Evolutionary conservation across 2,797 vertebrate species (phyloP), one percentile per base, ranked within the genome.

Genomic region (Bryconaethiops microstoma): DNA sequence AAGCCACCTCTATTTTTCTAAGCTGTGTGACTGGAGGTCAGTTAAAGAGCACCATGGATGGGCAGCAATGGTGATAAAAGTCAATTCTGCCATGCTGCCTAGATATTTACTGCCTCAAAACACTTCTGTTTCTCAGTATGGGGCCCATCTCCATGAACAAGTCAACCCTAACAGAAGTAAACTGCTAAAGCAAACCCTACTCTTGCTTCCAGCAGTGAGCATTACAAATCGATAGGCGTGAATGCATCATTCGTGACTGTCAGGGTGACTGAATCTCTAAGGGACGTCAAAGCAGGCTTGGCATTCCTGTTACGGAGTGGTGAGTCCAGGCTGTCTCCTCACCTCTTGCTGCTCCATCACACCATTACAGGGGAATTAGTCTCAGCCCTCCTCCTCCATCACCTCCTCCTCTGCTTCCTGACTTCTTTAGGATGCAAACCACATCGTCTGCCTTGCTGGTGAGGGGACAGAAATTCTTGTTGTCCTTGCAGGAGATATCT

Each of bases 311-410:
- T 84, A 85, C 17, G 1, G 45, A 63, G 82, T 70, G 82, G 64
- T 64, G 72, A 29, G 79, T 70, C 73, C 35, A 68, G 10, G 74
- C 63, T 42, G 42, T 65, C 76, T 64, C 25, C 71, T 12, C 70
- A 50, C 75, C 63, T 60, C 74, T 77, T 57, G 7, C 60, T 77
- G 57, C 23, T 59, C 45, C 73, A 86, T 89, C 81, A 84, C 82
- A 63, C 85, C 73, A 40, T 87, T 89, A 88, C 84, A 83, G 87
- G 71, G 84, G 60, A 83, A 74, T 90, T 89, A 87, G 89, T 90
- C 86, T 88, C 76, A 86, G 87, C 81, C 77, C 55, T 1, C 19
- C 17, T 67, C 39, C 35, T 39, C 63, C 63, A 40, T 7, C 63
- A 19, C 16, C 63, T 65, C 62, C 62, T 35, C 8, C 7, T 2